Conservation (phyloP, 2,113 vertebrate species). For the Petrocephalus zakoni region DNA sequence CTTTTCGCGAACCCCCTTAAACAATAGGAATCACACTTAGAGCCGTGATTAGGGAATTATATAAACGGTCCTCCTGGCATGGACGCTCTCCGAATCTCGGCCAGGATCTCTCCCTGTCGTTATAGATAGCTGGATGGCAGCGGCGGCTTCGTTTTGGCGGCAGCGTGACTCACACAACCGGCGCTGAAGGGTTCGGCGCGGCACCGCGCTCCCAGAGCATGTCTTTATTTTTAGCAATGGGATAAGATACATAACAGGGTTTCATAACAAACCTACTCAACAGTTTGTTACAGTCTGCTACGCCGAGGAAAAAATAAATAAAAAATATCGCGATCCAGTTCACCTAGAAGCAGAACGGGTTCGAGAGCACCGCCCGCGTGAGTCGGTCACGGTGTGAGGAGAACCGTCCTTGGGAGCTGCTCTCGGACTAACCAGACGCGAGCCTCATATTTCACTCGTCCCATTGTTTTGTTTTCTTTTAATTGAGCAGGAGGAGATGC, state of each 20-base stretch:
- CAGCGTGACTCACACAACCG: not conserved
- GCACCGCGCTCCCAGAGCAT: not conserved
- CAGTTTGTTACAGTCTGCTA: slow-evolving; percentile 12
- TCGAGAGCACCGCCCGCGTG: not conserved
- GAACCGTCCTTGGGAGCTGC: not conserved
- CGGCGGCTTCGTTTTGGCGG: not conserved
- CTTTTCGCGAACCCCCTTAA: not conserved
- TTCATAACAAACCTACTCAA: slow-evolving; percentile 21
- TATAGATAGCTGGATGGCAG: not conserved
- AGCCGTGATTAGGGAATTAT: not conserved
- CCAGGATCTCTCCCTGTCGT: not conserved
- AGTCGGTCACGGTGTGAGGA: too few relatives aligned
- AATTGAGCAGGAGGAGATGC: not conserved
- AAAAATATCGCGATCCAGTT: not conserved
- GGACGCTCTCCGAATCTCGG: not conserved
- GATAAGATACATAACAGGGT: slow-evolving; percentile 21
- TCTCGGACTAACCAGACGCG: too few relatives aligned
- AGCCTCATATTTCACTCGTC: not conserved
- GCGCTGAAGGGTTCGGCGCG: not conserved
- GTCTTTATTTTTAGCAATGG: slow-evolving; percentile 10
- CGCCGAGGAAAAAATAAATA: not conserved
- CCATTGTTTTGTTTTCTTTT: not conserved
- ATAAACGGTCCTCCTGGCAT: not conserved
- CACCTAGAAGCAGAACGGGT: not conserved
- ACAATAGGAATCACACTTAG: not conserved